Evolutionary conservation across 2,888 invertebrate species (phyloP).

Genomic region (Tuberolachnus salignus): DNA sequence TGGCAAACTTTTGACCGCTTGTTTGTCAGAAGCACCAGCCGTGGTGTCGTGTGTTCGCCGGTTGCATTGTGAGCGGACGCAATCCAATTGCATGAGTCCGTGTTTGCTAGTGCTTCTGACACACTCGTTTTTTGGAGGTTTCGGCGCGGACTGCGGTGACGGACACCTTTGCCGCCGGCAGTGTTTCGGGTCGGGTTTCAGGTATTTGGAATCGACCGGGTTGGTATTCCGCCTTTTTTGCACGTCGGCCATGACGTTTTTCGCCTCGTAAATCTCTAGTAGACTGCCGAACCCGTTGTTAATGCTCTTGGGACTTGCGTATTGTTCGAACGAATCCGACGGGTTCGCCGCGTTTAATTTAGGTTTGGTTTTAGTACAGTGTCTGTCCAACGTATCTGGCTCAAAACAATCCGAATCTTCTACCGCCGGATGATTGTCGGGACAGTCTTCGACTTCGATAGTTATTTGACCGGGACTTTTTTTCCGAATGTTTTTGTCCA

Average conservation of each 20-base stretch:
- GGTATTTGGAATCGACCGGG: background rate
- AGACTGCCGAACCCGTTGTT: constrained; percentile 51
- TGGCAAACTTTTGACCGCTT: constrained; percentile 42
- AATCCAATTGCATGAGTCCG: background rate
- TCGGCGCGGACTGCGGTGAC: constrained; percentile 57
- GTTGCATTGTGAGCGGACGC: constrained; percentile 21
- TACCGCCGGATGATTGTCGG: constrained; percentile 65
- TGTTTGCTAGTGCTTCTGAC: constrained; percentile 64
- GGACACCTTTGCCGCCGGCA: constrained; percentile 54
- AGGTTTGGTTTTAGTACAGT: constrained; percentile 63
- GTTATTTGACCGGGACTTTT: constrained; percentile 78
- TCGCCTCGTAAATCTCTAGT: constrained; percentile 59
- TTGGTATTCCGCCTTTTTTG: constrained; percentile 21
- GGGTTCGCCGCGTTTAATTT: constrained; percentile 44
- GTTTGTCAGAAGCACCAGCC: constrained; percentile 49
- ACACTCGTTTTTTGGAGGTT: constrained; percentile 59
- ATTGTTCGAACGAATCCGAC: constrained; percentile 46
- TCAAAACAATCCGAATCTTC: constrained; percentile 83
- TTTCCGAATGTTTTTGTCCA: constrained; percentile 68
- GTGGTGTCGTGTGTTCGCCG: constrained; percentile 28
- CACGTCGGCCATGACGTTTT: constrained; percentile 44
- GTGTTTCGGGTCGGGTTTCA: constrained; percentile 51
- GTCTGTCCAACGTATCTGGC: constrained; percentile 81
- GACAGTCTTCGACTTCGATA: constrained; percentile 82
- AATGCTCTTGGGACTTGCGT: background rate